These are phyloP conservation scores for Heliconius eleuchia DNA, from an alignment of 1,140 invertebrate genomes.

Conservation along the genomic window DNA sequence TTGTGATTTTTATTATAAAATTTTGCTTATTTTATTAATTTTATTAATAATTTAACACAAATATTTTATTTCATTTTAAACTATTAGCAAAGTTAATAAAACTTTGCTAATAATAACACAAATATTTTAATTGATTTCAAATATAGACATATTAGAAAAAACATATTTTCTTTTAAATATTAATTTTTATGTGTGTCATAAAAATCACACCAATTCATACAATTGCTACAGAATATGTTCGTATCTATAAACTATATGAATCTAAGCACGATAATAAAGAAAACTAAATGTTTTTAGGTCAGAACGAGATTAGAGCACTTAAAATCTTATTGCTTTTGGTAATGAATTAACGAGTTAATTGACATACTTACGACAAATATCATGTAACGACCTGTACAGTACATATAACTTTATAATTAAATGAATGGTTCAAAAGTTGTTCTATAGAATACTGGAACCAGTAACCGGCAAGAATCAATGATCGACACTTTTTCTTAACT, in stretches of 20 bases:
- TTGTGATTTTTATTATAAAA: neutral
- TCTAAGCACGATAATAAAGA: neutral
- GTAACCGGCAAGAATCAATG: no score
- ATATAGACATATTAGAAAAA: neutral
- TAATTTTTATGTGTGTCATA: no score
- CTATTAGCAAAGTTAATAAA: no score
- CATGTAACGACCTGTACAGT: neutral
- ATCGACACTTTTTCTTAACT: no score
- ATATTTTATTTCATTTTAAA: no score
- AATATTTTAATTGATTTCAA: no score
- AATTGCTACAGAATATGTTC: neutral
- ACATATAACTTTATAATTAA: slow-evolving; percentile 15
- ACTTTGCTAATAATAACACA: no score
- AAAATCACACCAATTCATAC: neutral
- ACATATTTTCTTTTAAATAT: neutral
- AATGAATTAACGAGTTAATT: slow-evolving; percentile 28
- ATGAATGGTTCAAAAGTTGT: neutral
- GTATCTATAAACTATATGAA: neutral
- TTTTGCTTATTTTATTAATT: neutral
- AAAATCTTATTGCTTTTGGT: slow-evolving; percentile 12
- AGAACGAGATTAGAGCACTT: slow-evolving; percentile 16
- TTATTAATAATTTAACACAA: neutral
- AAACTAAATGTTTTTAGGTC: slow-evolving; percentile 4
- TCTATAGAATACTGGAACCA: neutral
- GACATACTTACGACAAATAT: slow-evolving; percentile 8